phyloP scores from a whole-genome alignment of 2,888 invertebrate species.

The Thereva unica region DNA sequence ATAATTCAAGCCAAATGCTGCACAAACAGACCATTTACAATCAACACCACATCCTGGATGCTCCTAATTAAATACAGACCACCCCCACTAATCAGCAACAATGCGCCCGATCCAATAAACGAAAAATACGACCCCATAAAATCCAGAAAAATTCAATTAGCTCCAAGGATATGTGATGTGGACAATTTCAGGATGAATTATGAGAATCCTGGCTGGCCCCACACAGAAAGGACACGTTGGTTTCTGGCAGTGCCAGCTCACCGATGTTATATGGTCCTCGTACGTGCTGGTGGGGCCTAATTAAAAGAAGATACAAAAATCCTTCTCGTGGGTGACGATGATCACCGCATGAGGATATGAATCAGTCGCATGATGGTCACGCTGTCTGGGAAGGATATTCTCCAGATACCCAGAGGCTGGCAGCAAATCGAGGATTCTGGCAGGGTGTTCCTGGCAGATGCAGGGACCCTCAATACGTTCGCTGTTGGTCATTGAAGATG shows the following conservation, averaged over 20 bases:
- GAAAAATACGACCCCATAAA: constrained; percentile 29
- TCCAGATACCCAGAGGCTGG: neutral
- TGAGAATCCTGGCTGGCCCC: constrained; percentile 1
- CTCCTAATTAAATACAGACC: constrained; percentile 20
- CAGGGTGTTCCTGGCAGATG: neutral
- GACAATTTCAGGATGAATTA: constrained; percentile 23
- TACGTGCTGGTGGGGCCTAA: constrained; percentile 44
- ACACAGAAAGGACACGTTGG: constrained; percentile 3
- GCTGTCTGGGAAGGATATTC: constrained; percentile 7
- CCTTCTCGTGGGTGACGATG: constrained; percentile 11
- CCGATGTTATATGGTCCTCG: constrained; percentile 1
- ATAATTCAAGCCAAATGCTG: no score
- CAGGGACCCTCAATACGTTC: constrained; percentile 28
- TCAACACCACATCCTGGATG: no score
- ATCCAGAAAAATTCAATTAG: constrained; percentile 32
- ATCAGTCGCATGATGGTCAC: neutral
- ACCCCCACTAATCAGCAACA: constrained; percentile 9
- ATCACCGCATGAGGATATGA: constrained; percentile 17
- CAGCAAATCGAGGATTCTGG: neutral
- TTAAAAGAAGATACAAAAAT: constrained; percentile 43
- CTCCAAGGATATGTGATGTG: constrained; percentile 15
- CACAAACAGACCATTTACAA: no score
- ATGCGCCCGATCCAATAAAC: constrained; percentile 20
- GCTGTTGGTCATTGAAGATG: constrained; percentile 31
- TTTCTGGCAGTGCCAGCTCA: constrained; percentile 35